A percentile compares a stretch with the other conserved stretches of the same genome.
phyloP scores from a whole-genome alignment of 2,888 invertebrate species.

The Leptopilina drosophilae region DNA sequence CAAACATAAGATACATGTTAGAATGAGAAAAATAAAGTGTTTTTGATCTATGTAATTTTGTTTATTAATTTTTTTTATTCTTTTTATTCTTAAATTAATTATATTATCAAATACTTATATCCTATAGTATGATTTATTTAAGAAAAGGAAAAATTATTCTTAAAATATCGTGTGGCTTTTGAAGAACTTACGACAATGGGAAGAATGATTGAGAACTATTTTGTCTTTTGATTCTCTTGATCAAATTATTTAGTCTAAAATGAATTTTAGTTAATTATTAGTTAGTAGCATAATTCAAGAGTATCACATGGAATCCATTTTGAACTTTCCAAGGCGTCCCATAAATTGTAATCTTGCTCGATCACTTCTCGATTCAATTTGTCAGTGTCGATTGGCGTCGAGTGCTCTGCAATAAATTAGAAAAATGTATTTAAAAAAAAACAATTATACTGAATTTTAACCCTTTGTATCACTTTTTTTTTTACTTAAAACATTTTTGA shows the following conservation, averaged over 20 bases:
- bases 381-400: constrained; percentile 85
- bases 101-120: constrained; percentile 35
- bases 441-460: background rate
- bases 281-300: constrained; percentile 81
- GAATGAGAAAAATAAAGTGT: constrained; percentile 59
- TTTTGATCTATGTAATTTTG: constrained; percentile 57
- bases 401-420: constrained; percentile 82
- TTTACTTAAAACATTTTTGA: too few relatives aligned
- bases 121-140: constrained; percentile 37
- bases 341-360: constrained; percentile 86
- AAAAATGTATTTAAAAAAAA: background rate
- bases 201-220: background rate
- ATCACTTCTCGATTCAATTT: constrained; percentile 87
- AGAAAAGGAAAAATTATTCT: background rate
- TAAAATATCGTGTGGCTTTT: too few relatives aligned
- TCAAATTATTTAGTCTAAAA: background rate
- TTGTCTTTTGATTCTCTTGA: background rate
- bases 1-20: constrained; percentile 54
- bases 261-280: constrained; percentile 22
- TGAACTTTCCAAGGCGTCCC: constrained; percentile 89
- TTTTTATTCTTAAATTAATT: constrained; percentile 36
- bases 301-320: constrained; percentile 90
- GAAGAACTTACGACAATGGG: background rate
- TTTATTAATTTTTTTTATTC: constrained; percentile 47
- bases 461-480: constrained; percentile 12